phyloP scores from a whole-genome alignment of 2,888 invertebrate genomes.

The Drosophila borborema region DNA sequence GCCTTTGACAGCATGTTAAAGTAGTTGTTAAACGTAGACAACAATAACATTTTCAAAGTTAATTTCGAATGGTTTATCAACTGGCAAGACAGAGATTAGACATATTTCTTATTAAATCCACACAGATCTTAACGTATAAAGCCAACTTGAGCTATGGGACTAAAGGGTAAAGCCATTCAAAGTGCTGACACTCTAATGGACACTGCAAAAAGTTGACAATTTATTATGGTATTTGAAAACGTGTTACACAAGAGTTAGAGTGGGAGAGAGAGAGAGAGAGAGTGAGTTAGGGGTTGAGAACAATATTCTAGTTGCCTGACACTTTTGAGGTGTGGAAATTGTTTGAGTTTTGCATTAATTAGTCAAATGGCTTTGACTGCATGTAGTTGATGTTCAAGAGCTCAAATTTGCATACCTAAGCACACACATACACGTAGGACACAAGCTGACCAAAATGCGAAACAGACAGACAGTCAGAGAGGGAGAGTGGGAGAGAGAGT shows the following conservation, averaged over 20 bases:
- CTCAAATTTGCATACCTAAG: slow-evolving; percentile 43
- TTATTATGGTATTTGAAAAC: slow-evolving; percentile 4
- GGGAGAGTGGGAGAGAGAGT: not conserved
- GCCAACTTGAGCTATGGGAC: not conserved
- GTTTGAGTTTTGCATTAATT: slow-evolving; percentile 65
- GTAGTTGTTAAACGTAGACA: not conserved
- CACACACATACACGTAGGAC: slow-evolving; percentile 14
- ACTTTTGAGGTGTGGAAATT: slow-evolving; percentile 44
- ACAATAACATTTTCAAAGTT: no score
- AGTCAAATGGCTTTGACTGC: slow-evolving; percentile 57
- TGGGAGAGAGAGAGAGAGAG: not conserved
- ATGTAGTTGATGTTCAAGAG: slow-evolving; percentile 39
- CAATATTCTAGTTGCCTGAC: slow-evolving; percentile 7
- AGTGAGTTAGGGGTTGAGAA: not conserved
- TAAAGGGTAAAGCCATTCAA: not conserved
- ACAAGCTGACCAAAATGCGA: slow-evolving; percentile 10
- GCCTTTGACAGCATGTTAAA: not conserved
- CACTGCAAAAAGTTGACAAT: not conserved
- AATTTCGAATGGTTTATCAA: not conserved
- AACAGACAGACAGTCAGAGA: not conserved
- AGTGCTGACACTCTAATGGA: not conserved
- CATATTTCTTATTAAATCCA: not conserved
- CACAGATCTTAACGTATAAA: not conserved
- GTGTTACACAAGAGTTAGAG: not conserved
- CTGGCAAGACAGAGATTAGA: not conserved